Base-by-base conservation (phyloP, 2,888 invertebrate species). In the Archips crataeganus region DNA sequence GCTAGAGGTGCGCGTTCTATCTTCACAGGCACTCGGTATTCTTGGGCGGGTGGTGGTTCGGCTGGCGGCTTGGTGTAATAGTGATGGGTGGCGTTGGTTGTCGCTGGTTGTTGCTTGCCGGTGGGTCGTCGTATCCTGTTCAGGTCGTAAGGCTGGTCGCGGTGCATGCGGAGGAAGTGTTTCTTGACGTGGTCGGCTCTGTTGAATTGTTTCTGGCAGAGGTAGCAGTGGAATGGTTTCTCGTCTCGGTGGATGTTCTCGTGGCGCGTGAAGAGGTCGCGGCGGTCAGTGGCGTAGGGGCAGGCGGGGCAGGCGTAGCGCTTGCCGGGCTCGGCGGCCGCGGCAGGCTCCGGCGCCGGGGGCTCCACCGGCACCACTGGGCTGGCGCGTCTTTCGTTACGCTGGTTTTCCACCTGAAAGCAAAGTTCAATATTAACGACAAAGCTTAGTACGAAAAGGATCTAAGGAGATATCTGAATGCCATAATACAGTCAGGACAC, bases 131-230 rank as follows among this genome's bases (percentile, higher is more conserved):
- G 95, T 83, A 98, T 98, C 85, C 97, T 96, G 82, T 97, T 97
- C 74, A 98, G 94, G 84, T 98, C 98, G 87, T 98, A 98, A 1
- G 97, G 96, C 86, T 98, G 97, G 82, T 98, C 98, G 60, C 98
- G 96, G 86, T 98, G 98, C 98, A 98, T 98, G 79, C 98, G 95
- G 79, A 98, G 94, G 84, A 98, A 98, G 90, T 98, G 98, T 85
- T 98, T 98, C 91, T 98, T 98, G 62, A 98, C 98, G 87, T 98
- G 98, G 90, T 98, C 98, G 54, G 98, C 98, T 68, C 98, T 95
- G 90, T 98, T 98, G 93, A 98, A 98, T 88, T 98, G 98, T 90
- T 98, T 98, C 87, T 97, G 96, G 87, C 98, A 98, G 47, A 98
- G 97, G 88, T 98, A 98, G 90, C 98, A 98, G 87, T 98, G 98